Percentiles rank a stretch among this genome's conserved stretches.
These are phyloP conservation scores for Oscheius sp. DNA, from an alignment of 2,888 invertebrate genomes.

Conservation along the genomic window DNA sequence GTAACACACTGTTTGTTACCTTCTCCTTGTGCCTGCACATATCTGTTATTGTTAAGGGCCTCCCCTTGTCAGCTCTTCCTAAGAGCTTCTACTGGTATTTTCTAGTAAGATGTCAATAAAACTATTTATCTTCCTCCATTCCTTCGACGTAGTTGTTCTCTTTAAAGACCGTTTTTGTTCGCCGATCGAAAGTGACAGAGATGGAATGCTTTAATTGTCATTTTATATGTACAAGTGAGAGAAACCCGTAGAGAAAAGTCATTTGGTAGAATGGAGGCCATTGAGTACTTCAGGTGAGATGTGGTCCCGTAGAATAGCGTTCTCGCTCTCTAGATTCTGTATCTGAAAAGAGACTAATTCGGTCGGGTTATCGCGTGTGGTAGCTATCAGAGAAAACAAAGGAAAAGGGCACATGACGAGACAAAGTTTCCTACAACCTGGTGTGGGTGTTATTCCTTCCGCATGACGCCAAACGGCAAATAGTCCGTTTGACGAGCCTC, in stretches of 20 bases:
- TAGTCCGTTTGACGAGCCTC: background rate
- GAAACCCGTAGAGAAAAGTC: background rate
- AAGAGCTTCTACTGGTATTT: conserved; percentile 22
- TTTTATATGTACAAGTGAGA: conserved; percentile 15
- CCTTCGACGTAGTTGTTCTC: conserved; percentile 11
- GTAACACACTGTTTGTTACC: conserved; percentile 16
- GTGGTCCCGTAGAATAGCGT: conserved; percentile 85
- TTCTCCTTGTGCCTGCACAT: conserved; percentile 11
- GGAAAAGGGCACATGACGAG: background rate
- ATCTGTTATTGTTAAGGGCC: background rate
- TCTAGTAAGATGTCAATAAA: background rate
- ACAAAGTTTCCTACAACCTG: no score
- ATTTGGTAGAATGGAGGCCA: conserved; percentile 74
- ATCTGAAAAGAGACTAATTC: conserved; percentile 45
- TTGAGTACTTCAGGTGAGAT: conserved; percentile 85
- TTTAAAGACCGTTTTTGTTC: conserved; percentile 13
- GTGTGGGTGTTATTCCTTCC: background rate
- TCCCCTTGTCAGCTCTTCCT: conserved; percentile 5
- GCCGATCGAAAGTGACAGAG: background rate
- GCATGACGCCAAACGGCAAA: conserved; percentile 8
- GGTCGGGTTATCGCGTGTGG: background rate
- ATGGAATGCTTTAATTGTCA: conserved; percentile 12
- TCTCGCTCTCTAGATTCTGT: conserved; percentile 85
- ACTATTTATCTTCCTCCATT: conserved; percentile 5
- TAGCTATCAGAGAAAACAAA: background rate